Base-by-base conservation (phyloP, 2,797 vertebrate genomes). In the Pyrocephalus nanus region DNA sequence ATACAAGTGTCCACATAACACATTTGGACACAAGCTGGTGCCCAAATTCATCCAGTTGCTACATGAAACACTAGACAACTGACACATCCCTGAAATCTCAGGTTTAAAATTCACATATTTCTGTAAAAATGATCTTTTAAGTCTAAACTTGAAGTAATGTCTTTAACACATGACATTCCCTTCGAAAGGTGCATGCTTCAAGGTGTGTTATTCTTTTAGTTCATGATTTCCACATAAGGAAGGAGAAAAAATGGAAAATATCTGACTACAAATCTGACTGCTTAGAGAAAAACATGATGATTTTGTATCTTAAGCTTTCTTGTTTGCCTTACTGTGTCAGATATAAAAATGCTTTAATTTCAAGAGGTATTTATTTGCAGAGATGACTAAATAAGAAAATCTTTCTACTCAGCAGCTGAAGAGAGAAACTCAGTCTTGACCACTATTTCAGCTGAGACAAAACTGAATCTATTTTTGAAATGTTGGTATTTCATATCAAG, bases 401-500 rank as follows among this genome's bases (percentile, higher is more conserved):
- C 54, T 57, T 86, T 73, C 14, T 86, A n/a, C 22, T 69, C 58
- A 45, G 21, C 9, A 87, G 21, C 32, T 48, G 38, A 76, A 90
- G 42, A 45, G 53, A 80, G 42, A 86, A 80, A 50, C 27, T 71
- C 51, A 62, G 32, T 29, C 53, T 67, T 43, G 23, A 43, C 26
- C 25, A 67, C 54, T 71, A 15, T 64, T 81, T 62, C 54, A 92
- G 30, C 27, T 75, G 14, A 16, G 14, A 36, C 11, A 91, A 92
- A 95, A 85, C 0, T 42, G 5, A 72, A 9, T n/a, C 40, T 69
- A 32, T 60, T 88, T 90, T 75, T 90, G 17, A 93, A 89, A 55
- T 0, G 2, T 0, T 71, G 40, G 2, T 0, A 4, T 51, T 91
- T 66, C 57, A 51, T 27, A 93, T 48, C 45, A 51, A 76, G 32